Evolutionary conservation across 2,797 vertebrate species (phyloP), one percentile per base, ranked within the genome.

Genomic region (Hybognathus amarus): DNA sequence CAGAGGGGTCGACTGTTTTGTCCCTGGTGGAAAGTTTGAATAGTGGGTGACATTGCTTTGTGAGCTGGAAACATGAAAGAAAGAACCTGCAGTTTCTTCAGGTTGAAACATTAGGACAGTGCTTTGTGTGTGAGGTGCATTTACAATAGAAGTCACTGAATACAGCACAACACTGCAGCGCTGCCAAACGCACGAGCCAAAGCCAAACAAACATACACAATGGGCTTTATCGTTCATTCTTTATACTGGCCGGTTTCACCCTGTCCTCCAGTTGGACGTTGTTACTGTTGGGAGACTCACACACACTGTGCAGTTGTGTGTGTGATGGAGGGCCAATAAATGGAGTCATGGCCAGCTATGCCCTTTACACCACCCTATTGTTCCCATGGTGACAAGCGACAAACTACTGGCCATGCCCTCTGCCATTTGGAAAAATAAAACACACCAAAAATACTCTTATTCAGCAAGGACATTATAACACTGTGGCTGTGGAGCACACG

Each of bases 381-480:
- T 86, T 85, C 75, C 88, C 81, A 89, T 89, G 61, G 88, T 45
- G 80, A 86, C 76, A n/a, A 76, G 69, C 68, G 71, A 85, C 84
- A 87, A 85, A 89, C 78, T 74, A 68, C 42, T 64, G 78, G 42
- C 61, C 45, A 77, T 82, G 75, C 83, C 77, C 77, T 54, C 82
- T 87, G 61, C 76, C 78, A 85, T 54, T 74, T 54, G 11, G 11
- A n/a, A 33, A 12, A 33, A 12, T 47, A 17, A 47, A 47, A 15
- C 45, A 45, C 42, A 3, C 2, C 2, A 33, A 61, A 63, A 30
- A 18, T 8, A 69, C 4, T 50, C 22, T 33, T 33, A 22, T 52
- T 52, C 27, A 12, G 18, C 24, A 4, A 50, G 70, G 70, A 33
- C 27, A 15, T 2, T 30, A 27, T 17, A 30, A 63, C 6, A 0